Base-by-base conservation (phyloP, 2,113 vertebrate genomes). In the Tylochromis polylepis region DNA sequence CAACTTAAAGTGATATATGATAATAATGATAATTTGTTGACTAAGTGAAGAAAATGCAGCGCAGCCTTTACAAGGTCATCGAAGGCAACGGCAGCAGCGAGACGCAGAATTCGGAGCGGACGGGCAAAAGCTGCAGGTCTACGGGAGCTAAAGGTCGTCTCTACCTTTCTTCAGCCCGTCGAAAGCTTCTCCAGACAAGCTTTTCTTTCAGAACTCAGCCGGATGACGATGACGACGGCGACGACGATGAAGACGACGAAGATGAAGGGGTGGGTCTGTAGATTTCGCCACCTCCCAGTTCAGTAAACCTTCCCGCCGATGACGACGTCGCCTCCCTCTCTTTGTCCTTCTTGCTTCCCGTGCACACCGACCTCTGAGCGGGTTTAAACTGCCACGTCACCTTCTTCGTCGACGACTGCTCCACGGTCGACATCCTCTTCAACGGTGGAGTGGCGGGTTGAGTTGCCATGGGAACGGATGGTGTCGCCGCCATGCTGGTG, bases 341-440 rank as follows among this genome's bases (percentile, higher is more conserved):
- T 82, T 88, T 94, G 38, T 95, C 94, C 85, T 95, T 96, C 9
- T 93, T 88, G 89, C 93, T 95, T 57, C 95, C 94, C 2, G 95
- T 95, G 87, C 95, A 95, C 18, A 95, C 93, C 1, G 95, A 95
- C 77, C 94, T 93, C 90, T 95, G 93, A 31, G 94, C 90, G 1
- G 95, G 94, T 86, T 92, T 95, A 46, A 96, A 96, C 92, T 96
- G 95, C 95, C 95, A 96, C 0, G 95, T 96, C 77, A 95, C 93
- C 90, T 89, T 95, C 84, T 94, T 94, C 3, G 94, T 83, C 2
- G 86, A 58, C 1, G 91, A 77, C 46, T 90, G 90, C 51, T 95
- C 94, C 1, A 11, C 16, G 1, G 86, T 24, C 20, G 81, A 22
- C 15, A 43, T 24, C 2, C 8, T 36, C 34, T 31, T 89, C 29